These are phyloP conservation scores for Anas platyrhynchos DNA, from an alignment of 2,113 vertebrate genomes.

Conservation along the genomic window DNA sequence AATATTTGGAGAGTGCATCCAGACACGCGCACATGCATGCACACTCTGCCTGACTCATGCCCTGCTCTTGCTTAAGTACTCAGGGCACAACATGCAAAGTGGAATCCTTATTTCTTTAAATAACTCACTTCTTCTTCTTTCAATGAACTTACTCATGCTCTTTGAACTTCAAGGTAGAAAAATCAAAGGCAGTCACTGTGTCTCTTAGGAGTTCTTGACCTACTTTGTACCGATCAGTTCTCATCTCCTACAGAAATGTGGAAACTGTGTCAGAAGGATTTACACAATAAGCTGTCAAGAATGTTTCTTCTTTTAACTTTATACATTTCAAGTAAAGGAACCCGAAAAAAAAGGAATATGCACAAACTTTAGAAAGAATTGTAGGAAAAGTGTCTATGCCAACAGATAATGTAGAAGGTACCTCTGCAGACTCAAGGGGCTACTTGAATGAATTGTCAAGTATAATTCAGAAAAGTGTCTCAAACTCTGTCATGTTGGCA, in stretches of 20 bases:
- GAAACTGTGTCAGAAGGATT: slow-evolving; percentile 60
- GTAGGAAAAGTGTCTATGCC: slow-evolving; percentile 2
- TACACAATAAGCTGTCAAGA: slow-evolving; percentile 42
- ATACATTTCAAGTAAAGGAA: slow-evolving; percentile 35
- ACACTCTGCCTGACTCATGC: not conserved
- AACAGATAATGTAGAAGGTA: slow-evolving; percentile 6
- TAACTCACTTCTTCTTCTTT: slow-evolving; percentile 64
- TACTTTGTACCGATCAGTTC: slow-evolving; percentile 72
- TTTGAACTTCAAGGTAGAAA: slow-evolving; percentile 81
- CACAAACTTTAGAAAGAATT: slow-evolving; percentile 22
- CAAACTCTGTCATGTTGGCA: slow-evolving; percentile 20
- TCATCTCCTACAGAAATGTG: slow-evolving; percentile 54
- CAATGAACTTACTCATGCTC: slow-evolving; percentile 73
- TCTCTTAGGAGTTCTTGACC: slow-evolving; percentile 78
- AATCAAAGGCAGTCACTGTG: slow-evolving; percentile 75
- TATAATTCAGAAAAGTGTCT: not conserved
- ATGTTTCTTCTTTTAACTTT: slow-evolving; percentile 58
- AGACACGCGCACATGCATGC: accelerated
- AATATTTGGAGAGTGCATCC: not conserved
- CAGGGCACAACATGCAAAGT: not conserved
- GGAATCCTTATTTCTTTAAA: slow-evolving; percentile 58
- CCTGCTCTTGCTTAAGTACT: not conserved
- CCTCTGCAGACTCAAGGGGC: not conserved
- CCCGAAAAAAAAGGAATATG: not conserved
- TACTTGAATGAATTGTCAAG: slow-evolving; percentile 1